These are phyloP conservation scores for Caenorhabditis angaria DNA, from an alignment of 2,888 invertebrate genomes.

Conservation along the genomic window DNA sequence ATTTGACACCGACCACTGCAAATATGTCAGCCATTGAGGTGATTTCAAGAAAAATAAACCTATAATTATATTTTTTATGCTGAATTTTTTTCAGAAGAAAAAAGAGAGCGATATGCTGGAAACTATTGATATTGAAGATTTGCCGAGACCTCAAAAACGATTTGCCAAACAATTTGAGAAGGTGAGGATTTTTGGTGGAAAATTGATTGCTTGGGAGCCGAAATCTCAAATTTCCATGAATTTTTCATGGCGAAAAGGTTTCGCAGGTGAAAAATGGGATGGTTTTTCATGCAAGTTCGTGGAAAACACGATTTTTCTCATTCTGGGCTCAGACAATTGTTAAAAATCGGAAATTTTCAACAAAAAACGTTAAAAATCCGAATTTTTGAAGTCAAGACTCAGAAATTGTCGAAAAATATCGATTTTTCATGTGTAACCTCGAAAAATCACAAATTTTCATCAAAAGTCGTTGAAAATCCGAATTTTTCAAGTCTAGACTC, in stretches of 20 bases:
- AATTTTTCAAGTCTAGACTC: neutral
- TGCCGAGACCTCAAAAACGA: slow-evolving; percentile 69
- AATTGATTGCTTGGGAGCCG: neutral
- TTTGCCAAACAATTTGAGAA: slow-evolving; percentile 70
- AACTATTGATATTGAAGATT: slow-evolving; percentile 66
- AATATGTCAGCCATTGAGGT: slow-evolving; percentile 2
- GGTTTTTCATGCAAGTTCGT: neutral
- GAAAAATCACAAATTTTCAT: neutral
- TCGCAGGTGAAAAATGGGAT: neutral
- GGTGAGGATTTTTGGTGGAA: slow-evolving; percentile 22
- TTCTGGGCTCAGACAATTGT: neutral
- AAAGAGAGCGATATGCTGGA: slow-evolving; percentile 65
- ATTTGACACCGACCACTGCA: neutral
- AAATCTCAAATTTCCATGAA: neutral
- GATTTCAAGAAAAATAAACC: neutral
- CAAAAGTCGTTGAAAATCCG: neutral
- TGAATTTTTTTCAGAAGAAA: slow-evolving; percentile 41
- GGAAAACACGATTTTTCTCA: neutral
- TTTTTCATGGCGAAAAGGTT: neutral
- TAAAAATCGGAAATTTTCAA: neutral
- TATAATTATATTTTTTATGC: neutral
- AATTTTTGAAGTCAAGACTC: neutral
- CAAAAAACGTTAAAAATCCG: neutral
- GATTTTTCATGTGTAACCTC: too few species aligned
- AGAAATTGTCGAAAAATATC: too few species aligned